Conservation (phyloP, 2,888 invertebrate species). For the Agrochola lychnidis region DNA sequence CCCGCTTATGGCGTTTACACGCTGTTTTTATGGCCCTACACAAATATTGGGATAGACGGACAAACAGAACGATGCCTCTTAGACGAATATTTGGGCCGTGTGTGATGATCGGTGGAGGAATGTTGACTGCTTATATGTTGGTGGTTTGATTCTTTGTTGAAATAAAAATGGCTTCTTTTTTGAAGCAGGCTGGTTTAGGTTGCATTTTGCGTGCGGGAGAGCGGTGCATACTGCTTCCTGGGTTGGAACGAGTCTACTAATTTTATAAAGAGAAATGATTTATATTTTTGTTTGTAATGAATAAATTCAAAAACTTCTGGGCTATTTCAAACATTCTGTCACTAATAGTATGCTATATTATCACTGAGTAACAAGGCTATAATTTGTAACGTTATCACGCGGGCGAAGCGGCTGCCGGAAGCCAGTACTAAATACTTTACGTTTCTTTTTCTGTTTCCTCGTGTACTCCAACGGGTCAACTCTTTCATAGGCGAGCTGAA, state of each 20-base stretch:
- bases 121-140: not conserved
- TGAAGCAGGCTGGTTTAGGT: not conserved
- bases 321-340: no score
- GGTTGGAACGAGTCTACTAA: not conserved
- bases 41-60: conserved; percentile 65
- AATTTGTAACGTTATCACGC: no score
- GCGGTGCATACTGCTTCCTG: not conserved
- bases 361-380: no score
- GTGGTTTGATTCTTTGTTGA: not conserved
- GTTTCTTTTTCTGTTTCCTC: not conserved
- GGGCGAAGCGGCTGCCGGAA: no score
- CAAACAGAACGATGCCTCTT: conserved; percentile 63
- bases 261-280: no score
- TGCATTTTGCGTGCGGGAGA: not conserved
- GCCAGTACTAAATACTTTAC: not conserved
- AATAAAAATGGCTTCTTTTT: not conserved
- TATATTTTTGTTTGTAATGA: no score
- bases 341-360: no score
- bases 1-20: conserved; percentile 61
- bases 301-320: no score
- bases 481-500: not conserved
- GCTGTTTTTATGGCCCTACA: conserved; percentile 63
- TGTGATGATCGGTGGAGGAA: not conserved
- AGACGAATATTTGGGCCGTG: conserved; percentile 36
- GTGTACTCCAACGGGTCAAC: not conserved